Evolutionary conservation across 2,888 invertebrate genomes (phyloP).

Genomic region (Brachypterus glaber): DNA sequence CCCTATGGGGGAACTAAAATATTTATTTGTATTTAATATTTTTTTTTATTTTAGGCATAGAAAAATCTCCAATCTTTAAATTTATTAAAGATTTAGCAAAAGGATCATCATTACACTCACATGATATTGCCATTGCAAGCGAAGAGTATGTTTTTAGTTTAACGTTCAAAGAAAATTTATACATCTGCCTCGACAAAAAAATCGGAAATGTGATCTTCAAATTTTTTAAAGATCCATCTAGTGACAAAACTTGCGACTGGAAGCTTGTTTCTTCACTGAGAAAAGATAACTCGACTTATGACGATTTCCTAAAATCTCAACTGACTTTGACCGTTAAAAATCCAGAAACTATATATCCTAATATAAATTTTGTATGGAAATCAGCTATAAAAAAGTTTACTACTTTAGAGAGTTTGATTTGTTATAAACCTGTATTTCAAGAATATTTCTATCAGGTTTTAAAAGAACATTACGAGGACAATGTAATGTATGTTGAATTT

Average conservation of each 20-base stretch:
- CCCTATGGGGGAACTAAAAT: too few species aligned
- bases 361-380: slow-evolving; percentile 43
- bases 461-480: slow-evolving; percentile 51
- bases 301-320: slow-evolving; percentile 44
- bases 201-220: slow-evolving; percentile 29
- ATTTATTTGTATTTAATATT: too few species aligned
- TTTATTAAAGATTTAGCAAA: slow-evolving; percentile 63
- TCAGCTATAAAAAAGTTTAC: slow-evolving; percentile 44
- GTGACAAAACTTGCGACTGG: slow-evolving; percentile 28
- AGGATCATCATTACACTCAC: slow-evolving; percentile 59
- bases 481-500: slow-evolving; percentile 53
- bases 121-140: slow-evolving; percentile 55
- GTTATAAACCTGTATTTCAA: slow-evolving; percentile 47
- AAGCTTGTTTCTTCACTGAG: slow-evolving; percentile 21
- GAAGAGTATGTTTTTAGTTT: slow-evolving; percentile 52
- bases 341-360: slow-evolving; percentile 30
- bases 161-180: slow-evolving; percentile 53
- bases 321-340: slow-evolving; percentile 47
- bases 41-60: slow-evolving; percentile 35
- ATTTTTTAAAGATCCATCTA: slow-evolving; percentile 15
- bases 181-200: slow-evolving; percentile 32
- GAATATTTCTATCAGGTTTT: slow-evolving; percentile 48
- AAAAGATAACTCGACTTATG: slow-evolving; percentile 36
- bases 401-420: slow-evolving; percentile 39
- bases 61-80: slow-evolving; percentile 53